These are phyloP conservation scores for Arenaria interpres DNA, from an alignment of 2,113 vertebrate genomes.

Conservation along the genomic window DNA sequence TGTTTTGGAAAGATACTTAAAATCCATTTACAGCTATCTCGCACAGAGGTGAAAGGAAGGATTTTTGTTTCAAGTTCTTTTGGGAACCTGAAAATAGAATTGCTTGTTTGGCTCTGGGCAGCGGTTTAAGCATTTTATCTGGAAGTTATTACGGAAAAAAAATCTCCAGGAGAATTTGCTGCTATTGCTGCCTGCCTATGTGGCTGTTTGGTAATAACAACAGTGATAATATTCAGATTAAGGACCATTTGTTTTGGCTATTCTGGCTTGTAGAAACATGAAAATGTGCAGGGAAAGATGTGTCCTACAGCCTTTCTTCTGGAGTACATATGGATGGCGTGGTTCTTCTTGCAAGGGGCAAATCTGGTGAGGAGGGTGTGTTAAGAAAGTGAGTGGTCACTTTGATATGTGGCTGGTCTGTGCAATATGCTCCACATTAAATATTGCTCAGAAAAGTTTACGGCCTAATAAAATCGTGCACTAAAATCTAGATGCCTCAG, in stretches of 20 bases:
- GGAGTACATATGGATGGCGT: rapidly evolving
- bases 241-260: not conserved
- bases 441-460: not conserved
- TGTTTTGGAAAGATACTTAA: not conserved
- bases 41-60: not conserved
- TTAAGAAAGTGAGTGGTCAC: not conserved
- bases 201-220: not conserved
- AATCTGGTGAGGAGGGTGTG: not conserved
- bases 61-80: slow-evolving; percentile 18
- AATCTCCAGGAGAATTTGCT: not conserved
- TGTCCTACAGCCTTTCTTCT: not conserved
- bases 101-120: not conserved
- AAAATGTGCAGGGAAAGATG: not conserved
- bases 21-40: not conserved
- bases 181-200: not conserved
- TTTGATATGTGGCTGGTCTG: not conserved
- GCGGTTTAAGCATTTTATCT: slow-evolving; percentile 11
- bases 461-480: rapidly evolving
- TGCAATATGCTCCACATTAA: not conserved
- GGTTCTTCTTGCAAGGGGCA: not conserved
- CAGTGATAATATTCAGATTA: not conserved
- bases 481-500: not conserved
- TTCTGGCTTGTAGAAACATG: not conserved
- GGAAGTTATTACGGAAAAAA: not conserved
- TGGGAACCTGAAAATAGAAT: slow-evolving; percentile 10